These are phyloP conservation scores for Anhinga anhinga DNA, from an alignment of 2,113 vertebrate species.

Conservation along the genomic window DNA sequence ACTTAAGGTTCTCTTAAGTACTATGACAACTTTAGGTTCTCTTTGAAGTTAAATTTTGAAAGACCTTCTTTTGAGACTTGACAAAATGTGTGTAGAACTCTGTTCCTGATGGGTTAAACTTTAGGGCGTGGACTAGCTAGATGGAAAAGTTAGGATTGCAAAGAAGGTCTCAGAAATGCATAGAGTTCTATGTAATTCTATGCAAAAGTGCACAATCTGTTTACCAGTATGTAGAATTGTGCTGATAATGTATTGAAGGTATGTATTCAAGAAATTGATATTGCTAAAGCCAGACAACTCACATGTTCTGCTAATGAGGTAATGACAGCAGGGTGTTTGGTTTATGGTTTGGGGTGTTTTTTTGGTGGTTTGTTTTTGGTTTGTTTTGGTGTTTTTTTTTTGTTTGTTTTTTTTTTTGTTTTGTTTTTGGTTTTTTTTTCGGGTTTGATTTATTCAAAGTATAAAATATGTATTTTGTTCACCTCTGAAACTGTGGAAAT, in stretches of 20 bases:
- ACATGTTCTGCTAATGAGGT: neutral
- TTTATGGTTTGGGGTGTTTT: neutral
- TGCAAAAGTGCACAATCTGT: neutral
- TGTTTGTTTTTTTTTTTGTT: too few relatives aligned
- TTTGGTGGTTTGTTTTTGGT: neutral
- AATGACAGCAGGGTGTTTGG: neutral
- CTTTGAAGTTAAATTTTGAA: neutral
- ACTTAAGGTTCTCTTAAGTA: neutral
- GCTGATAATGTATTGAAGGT: neutral
- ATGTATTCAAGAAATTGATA: neutral
- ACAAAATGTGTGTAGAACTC: neutral
- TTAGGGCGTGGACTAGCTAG: neutral
- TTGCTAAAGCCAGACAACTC: neutral
- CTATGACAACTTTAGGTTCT: neutral
- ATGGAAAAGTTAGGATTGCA: neutral
- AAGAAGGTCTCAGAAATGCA: neutral
- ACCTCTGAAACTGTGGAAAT: neutral
- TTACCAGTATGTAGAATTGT: fast-evolving
- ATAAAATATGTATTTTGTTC: neutral
- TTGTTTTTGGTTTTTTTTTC: too few relatives aligned
- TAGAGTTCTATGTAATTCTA: neutral
- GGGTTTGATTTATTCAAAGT: neutral
- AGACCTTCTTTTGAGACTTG: neutral
- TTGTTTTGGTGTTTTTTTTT: too few relatives aligned
- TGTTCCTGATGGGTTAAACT: neutral